These are phyloP conservation scores for Pachypanchax playfairii DNA, from an alignment of 2,113 vertebrate genomes.

Conservation along the genomic window DNA sequence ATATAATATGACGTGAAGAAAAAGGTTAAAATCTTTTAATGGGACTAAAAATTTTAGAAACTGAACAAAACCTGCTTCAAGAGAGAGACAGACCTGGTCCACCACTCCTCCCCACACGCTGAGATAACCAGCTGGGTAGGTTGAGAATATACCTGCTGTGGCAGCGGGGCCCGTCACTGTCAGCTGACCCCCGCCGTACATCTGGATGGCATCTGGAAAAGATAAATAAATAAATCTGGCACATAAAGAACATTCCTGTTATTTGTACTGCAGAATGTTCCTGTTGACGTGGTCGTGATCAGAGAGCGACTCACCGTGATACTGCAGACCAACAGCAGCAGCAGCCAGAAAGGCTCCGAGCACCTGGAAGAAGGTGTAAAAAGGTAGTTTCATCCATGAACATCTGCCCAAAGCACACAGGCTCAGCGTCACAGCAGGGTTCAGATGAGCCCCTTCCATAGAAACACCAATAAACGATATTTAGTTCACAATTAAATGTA, in stretches of 20 bases:
- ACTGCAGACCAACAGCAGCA: slow-evolving; percentile 75
- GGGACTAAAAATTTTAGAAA: no score
- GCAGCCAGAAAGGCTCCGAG: slow-evolving; percentile 79
- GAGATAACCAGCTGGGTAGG: slow-evolving; percentile 81
- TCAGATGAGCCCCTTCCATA: slow-evolving; percentile 85
- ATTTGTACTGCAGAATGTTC: background rate
- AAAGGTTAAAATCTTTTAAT: no score
- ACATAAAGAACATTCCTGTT: background rate
- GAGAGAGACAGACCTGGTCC: slow-evolving; percentile 77
- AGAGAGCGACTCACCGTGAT: slow-evolving; percentile 76
- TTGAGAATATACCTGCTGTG: slow-evolving; percentile 84
- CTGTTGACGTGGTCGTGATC: background rate
- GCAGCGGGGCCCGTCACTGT: slow-evolving; percentile 71
- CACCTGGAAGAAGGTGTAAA: slow-evolving; percentile 78
- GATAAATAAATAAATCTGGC: no score
- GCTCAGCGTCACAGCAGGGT: slow-evolving; percentile 84
- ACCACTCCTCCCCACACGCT: slow-evolving; percentile 79
- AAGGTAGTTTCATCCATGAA: slow-evolving; percentile 83
- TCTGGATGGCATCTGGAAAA: slow-evolving; percentile 75
- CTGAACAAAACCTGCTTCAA: background rate
- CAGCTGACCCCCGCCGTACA: slow-evolving; percentile 74
- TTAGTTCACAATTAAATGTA: no score
- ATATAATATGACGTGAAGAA: background rate
- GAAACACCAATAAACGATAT: background rate
- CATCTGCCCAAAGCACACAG: slow-evolving; percentile 79